phyloP scores from a whole-genome alignment of 2,888 invertebrate species.

The Alviniconcha strummeri region DNA sequence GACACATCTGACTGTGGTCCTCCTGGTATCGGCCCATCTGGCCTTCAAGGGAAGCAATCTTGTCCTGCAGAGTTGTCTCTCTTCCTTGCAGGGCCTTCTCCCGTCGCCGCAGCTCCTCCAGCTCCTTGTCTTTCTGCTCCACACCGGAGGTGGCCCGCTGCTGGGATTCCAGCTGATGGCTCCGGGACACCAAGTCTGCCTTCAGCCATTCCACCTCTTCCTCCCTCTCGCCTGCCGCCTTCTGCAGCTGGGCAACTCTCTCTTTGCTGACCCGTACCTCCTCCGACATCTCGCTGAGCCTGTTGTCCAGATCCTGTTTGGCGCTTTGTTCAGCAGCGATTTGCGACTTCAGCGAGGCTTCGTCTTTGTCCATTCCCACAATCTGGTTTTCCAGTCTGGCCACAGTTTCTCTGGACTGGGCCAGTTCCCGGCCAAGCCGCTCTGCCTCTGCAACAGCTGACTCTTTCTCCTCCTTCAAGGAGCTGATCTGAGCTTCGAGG shows the following conservation, averaged over 20 bases:
- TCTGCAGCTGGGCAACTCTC: conserved; percentile 18
- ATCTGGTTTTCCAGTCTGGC: conserved; percentile 47
- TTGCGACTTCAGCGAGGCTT: conserved; percentile 40
- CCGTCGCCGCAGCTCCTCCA: background rate
- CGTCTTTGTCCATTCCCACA: conserved; percentile 21
- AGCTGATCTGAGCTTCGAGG: conserved; percentile 32
- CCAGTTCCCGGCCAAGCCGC: conserved; percentile 39
- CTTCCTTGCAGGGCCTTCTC: conserved; percentile 4
- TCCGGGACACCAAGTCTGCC: background rate
- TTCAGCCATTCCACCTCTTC: conserved; percentile 25
- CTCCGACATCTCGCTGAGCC: background rate
- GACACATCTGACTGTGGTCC: conserved; percentile 25
- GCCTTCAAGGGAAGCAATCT: conserved; percentile 3
- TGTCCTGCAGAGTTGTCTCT: conserved; percentile 15
- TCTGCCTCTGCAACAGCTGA: conserved; percentile 45
- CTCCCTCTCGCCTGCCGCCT: conserved; percentile 12
- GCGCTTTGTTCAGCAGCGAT: conserved; percentile 22
- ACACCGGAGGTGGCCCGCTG: background rate
- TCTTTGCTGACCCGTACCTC: background rate
- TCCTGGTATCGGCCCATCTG: conserved; percentile 11
- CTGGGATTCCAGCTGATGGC: background rate
- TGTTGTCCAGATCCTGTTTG: conserved; percentile 18
- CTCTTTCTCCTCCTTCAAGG: conserved; percentile 33
- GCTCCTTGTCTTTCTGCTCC: background rate
- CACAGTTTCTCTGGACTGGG: conserved; percentile 45